Conservation (phyloP, 2,888 invertebrate genomes). For the Trichopria drosophilae region DNA sequence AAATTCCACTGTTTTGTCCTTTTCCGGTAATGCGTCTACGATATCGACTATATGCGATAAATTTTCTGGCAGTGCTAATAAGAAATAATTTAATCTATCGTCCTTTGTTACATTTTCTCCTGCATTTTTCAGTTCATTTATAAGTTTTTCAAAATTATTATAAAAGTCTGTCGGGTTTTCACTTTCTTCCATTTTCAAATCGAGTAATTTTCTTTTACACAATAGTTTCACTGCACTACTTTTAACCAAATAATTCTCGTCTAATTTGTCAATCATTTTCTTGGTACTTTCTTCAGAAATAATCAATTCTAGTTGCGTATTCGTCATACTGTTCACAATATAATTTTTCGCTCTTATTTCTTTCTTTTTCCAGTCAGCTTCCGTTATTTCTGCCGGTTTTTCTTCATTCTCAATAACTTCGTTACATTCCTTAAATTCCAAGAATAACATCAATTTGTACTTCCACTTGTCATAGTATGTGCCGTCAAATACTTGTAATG, state of each 20-base stretch:
- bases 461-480: constrained; percentile 23
- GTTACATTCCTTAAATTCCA: constrained; percentile 21
- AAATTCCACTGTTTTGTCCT: constrained; percentile 30
- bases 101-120: constrained; percentile 27
- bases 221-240: constrained; percentile 25
- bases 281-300: constrained; percentile 23
- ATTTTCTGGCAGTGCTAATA: constrained; percentile 29
- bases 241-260: constrained; percentile 21
- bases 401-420: constrained; percentile 12
- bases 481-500: constrained; percentile 21
- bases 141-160: constrained; percentile 26
- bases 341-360: constrained; percentile 17
- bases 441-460: constrained; percentile 20
- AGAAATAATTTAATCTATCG: constrained; percentile 33
- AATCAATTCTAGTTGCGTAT: constrained; percentile 17
- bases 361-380: constrained; percentile 10
- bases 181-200: constrained; percentile 26
- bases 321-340: constrained; percentile 18
- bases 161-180: constrained; percentile 29
- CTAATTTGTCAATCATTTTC: constrained; percentile 27
- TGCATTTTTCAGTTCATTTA: constrained; percentile 28
- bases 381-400: constrained; percentile 4
- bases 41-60: constrained; percentile 27
- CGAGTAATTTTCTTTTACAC: constrained; percentile 24
- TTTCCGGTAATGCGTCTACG: constrained; percentile 28